These are phyloP conservation scores for Saccopteryx bilineata DNA, from an alignment of 2,113 vertebrate genomes.

Conservation along the genomic window DNA sequence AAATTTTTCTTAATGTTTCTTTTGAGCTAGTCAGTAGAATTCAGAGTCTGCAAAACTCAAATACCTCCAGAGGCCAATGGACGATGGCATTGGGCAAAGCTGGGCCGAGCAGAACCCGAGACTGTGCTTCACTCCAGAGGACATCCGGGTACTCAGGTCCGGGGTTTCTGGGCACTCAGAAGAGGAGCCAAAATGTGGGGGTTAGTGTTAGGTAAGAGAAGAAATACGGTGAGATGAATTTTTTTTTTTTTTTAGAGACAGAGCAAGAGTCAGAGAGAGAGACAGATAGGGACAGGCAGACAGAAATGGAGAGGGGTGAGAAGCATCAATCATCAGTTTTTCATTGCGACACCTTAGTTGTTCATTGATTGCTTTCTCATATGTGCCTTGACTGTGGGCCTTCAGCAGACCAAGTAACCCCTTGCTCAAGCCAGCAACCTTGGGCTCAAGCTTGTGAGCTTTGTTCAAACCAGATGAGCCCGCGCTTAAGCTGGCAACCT, in stretches of 20 bases:
- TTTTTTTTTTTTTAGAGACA: not conserved
- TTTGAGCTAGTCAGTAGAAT: not conserved
- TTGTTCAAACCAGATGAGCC: too few relatives aligned
- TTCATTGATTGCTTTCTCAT: too few relatives aligned
- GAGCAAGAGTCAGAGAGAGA: too few relatives aligned
- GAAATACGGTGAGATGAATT: not conserved
- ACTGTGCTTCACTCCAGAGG: not conserved
- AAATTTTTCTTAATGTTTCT: not conserved
- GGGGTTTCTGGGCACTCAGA: not conserved
- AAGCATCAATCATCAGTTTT: too few relatives aligned
- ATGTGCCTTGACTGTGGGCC: too few relatives aligned
- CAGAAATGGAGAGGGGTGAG: too few relatives aligned
- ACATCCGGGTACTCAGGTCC: not conserved
- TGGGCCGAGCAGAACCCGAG: not conserved
- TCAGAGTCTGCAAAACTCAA: not conserved
- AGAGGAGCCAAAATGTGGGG: not conserved
- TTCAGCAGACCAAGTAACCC: too few relatives aligned
- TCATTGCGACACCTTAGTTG: too few relatives aligned
- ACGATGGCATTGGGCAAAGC: not conserved
- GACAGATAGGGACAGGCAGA: too few relatives aligned
- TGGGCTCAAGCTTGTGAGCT: too few relatives aligned
- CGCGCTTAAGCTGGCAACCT: too few relatives aligned
- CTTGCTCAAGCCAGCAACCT: too few relatives aligned
- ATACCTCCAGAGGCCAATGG: not conserved
- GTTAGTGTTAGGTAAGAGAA: not conserved